Conservation (phyloP, 2,797 vertebrate genomes). For the Eleutherodactylus coqui region DNA sequence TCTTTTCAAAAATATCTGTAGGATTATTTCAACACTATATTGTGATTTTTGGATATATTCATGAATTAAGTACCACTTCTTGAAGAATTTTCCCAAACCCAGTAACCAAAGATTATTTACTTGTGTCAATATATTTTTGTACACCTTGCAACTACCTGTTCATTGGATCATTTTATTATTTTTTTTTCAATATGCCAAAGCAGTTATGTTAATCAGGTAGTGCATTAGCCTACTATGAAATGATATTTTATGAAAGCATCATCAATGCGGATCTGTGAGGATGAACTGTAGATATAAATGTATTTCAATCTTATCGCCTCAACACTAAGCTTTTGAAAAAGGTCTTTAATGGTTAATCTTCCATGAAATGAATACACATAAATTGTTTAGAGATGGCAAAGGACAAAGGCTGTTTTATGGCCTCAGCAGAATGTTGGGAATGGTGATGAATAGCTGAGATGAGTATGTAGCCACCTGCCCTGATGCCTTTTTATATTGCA, state of each 20-base stretch:
- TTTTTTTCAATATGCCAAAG: constrained; percentile 75
- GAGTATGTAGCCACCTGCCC: constrained; percentile 36
- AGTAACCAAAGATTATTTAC: constrained; percentile 65
- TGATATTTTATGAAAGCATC: constrained; percentile 64
- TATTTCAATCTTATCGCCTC: constrained; percentile 31
- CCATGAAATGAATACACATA: constrained; percentile 55
- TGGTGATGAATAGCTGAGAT: constrained; percentile 36
- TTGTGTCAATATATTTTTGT: constrained; percentile 80
- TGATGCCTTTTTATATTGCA: constrained; percentile 47
- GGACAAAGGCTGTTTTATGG: constrained; percentile 43
- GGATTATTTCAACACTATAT: constrained; percentile 14
- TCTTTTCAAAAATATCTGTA: not conserved
- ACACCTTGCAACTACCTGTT: constrained; percentile 71
- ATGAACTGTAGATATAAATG: constrained; percentile 36
- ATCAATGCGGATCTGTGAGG: constrained; percentile 34
- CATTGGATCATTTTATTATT: constrained; percentile 72
- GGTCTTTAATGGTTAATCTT: constrained; percentile 54
- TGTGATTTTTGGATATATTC: not conserved
- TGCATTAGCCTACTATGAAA: constrained; percentile 67
- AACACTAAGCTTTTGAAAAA: constrained; percentile 38
- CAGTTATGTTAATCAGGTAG: constrained; percentile 67
- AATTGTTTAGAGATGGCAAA: constrained; percentile 50
- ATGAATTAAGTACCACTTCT: constrained; percentile 20
- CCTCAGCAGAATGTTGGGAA: constrained; percentile 35
- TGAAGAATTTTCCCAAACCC: not conserved